Evolutionary conservation across 2,888 invertebrate genomes (phyloP).

Genomic region (Drosophila buzzatii): DNA sequence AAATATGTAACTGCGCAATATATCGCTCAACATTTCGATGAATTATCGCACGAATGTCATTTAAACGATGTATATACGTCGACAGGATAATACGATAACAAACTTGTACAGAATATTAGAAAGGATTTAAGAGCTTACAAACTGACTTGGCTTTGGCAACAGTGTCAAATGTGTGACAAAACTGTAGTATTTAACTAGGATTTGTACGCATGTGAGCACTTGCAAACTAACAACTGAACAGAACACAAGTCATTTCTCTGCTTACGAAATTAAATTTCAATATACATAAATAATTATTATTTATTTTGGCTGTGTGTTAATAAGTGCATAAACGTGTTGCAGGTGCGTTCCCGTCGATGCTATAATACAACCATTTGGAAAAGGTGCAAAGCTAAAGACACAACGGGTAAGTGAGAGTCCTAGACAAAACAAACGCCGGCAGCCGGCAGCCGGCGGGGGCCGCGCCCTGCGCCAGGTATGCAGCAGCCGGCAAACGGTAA

Average conservation of each 20-base stretch:
- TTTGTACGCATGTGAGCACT: conserved; percentile 7
- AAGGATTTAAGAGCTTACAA: conserved; percentile 27
- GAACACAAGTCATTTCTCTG: conserved; percentile 9
- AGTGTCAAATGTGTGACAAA: conserved; percentile 21
- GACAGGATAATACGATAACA: conserved; percentile 32
- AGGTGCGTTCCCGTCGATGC: conserved; percentile 34
- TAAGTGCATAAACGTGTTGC: conserved; percentile 28
- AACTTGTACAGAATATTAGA: conserved; percentile 15
- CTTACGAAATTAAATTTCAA: background rate
- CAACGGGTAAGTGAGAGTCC: conserved; percentile 52
- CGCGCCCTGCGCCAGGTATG: conserved; percentile 38
- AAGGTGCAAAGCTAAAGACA: conserved; percentile 35
- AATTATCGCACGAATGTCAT: background rate
- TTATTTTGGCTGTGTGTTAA: background rate
- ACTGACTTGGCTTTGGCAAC: conserved; percentile 23
- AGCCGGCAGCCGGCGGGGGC: conserved; percentile 27
- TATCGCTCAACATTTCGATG: background rate
- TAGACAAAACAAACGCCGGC: conserved; percentile 15
- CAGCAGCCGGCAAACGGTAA: conserved; percentile 28
- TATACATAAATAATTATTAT: background rate
- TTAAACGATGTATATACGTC: conserved; percentile 3
- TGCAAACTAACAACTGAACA: conserved; percentile 13
- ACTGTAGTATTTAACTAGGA: conserved; percentile 5
- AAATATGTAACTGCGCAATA: background rate
- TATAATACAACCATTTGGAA: conserved; percentile 23